A percentile compares a stretch with the other conserved stretches of the same genome.
These are phyloP conservation scores for Acanthisitta chloris DNA, from an alignment of 2,113 vertebrate species.

Conservation along the genomic window DNA sequence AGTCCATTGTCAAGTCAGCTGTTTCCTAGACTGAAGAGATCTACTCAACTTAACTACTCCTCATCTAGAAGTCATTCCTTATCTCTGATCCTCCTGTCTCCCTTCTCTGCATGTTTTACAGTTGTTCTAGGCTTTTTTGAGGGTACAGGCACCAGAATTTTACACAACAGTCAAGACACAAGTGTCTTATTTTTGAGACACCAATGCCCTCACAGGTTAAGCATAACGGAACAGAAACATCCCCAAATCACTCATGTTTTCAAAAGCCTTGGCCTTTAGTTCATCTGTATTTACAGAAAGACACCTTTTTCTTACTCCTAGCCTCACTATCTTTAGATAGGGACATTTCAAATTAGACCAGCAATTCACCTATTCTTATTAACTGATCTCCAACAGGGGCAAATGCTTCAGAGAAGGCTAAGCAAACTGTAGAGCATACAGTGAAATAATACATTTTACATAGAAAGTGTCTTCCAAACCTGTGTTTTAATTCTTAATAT, in stretches of 20 bases:
- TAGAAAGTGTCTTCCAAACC: background rate
- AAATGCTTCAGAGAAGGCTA: background rate
- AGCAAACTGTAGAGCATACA: background rate
- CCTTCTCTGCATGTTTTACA: background rate
- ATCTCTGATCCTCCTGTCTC: background rate
- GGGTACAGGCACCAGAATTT: background rate
- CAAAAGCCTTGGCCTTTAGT: background rate
- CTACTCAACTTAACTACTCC: background rate
- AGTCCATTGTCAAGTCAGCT: background rate
- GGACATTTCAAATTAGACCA: background rate
- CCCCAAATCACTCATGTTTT: background rate
- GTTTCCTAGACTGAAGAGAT: background rate
- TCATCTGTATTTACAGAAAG: background rate
- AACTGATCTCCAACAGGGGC: background rate
- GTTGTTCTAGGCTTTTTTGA: background rate
- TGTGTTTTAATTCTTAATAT: background rate
- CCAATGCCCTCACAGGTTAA: background rate
- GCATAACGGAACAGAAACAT: background rate
- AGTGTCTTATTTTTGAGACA: background rate
- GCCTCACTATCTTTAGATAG: background rate
- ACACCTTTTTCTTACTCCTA: background rate
- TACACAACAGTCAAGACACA: background rate
- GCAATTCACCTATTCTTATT: background rate
- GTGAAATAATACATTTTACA: background rate
- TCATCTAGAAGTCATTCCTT: background rate